Base-by-base conservation (phyloP, 2,113 vertebrate genomes). In the Macroglossus sobrinus region DNA sequence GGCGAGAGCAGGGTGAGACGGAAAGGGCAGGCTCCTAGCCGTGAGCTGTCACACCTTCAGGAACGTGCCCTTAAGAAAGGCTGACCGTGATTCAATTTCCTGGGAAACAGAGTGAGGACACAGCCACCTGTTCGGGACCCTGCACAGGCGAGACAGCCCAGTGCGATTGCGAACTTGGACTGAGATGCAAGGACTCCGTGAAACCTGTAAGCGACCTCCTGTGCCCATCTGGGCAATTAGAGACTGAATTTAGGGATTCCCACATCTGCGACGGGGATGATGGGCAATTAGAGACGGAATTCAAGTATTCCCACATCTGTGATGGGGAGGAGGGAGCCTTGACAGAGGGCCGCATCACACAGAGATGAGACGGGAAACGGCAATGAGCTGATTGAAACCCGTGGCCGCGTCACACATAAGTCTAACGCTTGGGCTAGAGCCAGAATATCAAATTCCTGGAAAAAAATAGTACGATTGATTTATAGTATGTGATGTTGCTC, bases 291-390 rank as follows among this genome's bases (percentile, higher is more conserved):
- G 45, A 72, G 38, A n/a, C 9, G 45, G 55, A 53, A 10, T 66
- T 78, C 15, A 8, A 33, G 35, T 55, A 18, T 63, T 21, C 1
- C 3, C 6, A 24, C 19, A 21, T 43, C 16, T 85, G 33, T 21
- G 4, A 47, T n/a, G n/a, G n/a, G 3, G 14, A 5, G 15, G 19
- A n/a, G 28, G n/a, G 4, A 21, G 1, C 15, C 40, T 43, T 4
- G 35, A n/a, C 8, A 18, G 33, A 21, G 3, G 4, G 16, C 16
- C 74, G 0, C 35, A 19, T 71, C 22, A n/a, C 5, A 26, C 6
- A 33, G 0, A 21, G 22, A 63, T 30, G 76, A 81, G n/a, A n/a
- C n/a, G n/a, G 26, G 2, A 9, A 81, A 53, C 7, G 40, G 18
- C 5, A 45, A 40, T 2, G 11, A 61, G 55, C 7, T 0, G 0